Percentiles rank a stretch among this genome's conserved stretches.
phyloP scores from a whole-genome alignment of 2,797 vertebrate species.

The Leuciscus waleckii region DNA sequence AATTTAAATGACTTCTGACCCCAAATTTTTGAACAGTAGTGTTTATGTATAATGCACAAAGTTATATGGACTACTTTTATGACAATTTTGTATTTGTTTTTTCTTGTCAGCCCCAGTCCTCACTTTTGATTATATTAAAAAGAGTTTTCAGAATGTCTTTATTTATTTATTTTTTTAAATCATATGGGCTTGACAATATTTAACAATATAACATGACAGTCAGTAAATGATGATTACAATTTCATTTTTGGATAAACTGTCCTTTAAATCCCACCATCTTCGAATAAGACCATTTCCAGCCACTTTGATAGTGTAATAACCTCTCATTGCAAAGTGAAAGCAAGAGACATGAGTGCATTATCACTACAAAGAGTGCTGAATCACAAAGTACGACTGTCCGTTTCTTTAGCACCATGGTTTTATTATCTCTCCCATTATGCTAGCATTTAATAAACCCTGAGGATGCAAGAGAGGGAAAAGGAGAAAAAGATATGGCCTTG shows the following conservation, averaged over 20 bases:
- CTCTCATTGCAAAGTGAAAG: constrained; percentile 14
- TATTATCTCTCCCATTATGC: constrained; percentile 46
- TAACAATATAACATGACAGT: background rate
- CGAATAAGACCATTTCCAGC: background rate
- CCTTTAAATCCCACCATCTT: too few species aligned
- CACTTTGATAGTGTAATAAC: constrained; percentile 24
- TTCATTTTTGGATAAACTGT: background rate
- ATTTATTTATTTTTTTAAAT: too few species aligned
- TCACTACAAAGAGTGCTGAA: constrained; percentile 29
- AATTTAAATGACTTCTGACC: too few species aligned
- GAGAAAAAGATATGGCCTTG: constrained; percentile 52
- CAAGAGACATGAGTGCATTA: constrained; percentile 9
- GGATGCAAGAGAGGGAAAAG: constrained; percentile 48
- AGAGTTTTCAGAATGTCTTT: background rate
- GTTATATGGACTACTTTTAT: background rate
- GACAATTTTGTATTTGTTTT: background rate
- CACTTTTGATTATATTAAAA: too few species aligned
- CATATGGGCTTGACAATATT: background rate
- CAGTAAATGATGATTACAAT: background rate
- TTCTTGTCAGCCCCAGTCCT: background rate
- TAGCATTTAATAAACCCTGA: constrained; percentile 46
- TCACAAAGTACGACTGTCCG: constrained; percentile 29
- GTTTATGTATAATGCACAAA: background rate
- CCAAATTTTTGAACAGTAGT: background rate
- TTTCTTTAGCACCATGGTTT: constrained; percentile 33